Evolutionary conservation across 2,797 vertebrate genomes (phyloP).

Genomic region (Sphaeramia orbicularis): DNA sequence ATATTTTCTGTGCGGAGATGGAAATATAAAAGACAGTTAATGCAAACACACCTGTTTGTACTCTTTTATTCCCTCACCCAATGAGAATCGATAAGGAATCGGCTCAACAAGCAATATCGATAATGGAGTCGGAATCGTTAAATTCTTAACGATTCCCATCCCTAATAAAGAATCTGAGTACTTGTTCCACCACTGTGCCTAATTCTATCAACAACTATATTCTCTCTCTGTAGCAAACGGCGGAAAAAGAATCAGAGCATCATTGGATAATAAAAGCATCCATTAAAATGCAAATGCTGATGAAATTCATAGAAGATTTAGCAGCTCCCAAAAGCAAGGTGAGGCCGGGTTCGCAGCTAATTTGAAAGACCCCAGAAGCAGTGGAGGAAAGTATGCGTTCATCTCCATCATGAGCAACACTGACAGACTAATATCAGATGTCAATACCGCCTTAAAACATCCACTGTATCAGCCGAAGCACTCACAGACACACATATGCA

Average conservation of each 20-base stretch:
- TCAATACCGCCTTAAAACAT: constrained; percentile 15
- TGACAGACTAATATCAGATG: constrained; percentile 24
- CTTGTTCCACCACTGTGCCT: background rate
- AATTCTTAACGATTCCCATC: too few relatives aligned
- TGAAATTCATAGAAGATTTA: constrained; percentile 17
- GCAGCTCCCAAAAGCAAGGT: constrained; percentile 26
- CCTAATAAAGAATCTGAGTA: too few relatives aligned
- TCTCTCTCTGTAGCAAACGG: constrained; percentile 1
- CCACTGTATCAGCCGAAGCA: too few relatives aligned
- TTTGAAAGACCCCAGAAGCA: constrained; percentile 12
- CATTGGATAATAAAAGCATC: constrained; percentile 21
- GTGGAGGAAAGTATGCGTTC: constrained; percentile 24
- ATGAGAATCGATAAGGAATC: too few relatives aligned
- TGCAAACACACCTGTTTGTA: too few relatives aligned
- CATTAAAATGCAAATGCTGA: constrained; percentile 29
- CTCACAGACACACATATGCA: too few relatives aligned
- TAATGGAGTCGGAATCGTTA: too few relatives aligned
- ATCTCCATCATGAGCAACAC: constrained; percentile 13
- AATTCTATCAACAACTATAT: constrained; percentile 16
- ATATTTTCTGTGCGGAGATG: too few relatives aligned
- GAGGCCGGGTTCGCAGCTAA: constrained; percentile 20
- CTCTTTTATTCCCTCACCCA: too few relatives aligned
- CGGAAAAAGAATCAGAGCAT: constrained; percentile 10
- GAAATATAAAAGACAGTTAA: too few relatives aligned
- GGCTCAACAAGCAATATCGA: too few relatives aligned